Percentiles rank a stretch among this genome's conserved stretches.
Evolutionary conservation across 2,888 invertebrate genomes (phyloP).

Genomic region (Drosophila formosana): DNA sequence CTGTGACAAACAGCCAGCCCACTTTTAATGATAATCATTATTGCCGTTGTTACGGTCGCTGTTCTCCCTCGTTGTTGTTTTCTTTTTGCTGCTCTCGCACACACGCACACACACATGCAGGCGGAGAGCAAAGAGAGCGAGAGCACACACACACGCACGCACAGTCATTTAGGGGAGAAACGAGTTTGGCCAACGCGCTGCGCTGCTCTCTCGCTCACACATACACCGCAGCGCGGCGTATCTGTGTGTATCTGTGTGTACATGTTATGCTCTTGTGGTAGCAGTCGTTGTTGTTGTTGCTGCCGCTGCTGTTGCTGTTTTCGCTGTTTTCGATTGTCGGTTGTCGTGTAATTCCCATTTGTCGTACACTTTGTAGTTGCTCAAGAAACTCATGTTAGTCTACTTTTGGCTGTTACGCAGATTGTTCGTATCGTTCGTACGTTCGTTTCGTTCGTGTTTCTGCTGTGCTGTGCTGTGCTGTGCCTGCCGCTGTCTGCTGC

Average conservation of each 20-base stretch:
- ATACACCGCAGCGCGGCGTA: constrained; percentile 19
- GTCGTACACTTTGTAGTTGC: constrained; percentile 85
- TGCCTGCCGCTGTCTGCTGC: constrained; percentile 24
- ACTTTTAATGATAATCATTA: constrained; percentile 83
- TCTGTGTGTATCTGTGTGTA: constrained; percentile 44
- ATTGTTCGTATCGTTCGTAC: constrained; percentile 83
- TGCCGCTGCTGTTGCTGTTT: constrained; percentile 65
- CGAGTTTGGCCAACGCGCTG: constrained; percentile 58
- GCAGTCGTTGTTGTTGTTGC: constrained; percentile 17
- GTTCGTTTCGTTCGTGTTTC: constrained; percentile 24
- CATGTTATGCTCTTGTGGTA: constrained; percentile 19
- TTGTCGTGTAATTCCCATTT: constrained; percentile 85
- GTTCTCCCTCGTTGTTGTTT: constrained; percentile 57
- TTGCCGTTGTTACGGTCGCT: constrained; percentile 80
- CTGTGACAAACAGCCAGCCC: constrained; percentile 77
- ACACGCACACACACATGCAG: constrained; percentile 12
- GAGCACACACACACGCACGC: constrained; percentile 20
- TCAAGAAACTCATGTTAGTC: constrained; percentile 85
- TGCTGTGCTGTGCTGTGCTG: constrained; percentile 20
- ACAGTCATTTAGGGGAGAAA: constrained; percentile 62
- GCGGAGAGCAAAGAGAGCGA: constrained; percentile 5
- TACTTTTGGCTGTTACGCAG: constrained; percentile 85
- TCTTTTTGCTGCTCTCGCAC: constrained; percentile 35
- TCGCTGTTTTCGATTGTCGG: constrained; percentile 83
- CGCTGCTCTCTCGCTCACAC: constrained; percentile 44